A percentile compares a stretch with the other conserved stretches of the same genome.
Conservation (phyloP, 2,113 vertebrate species). For the Neolamprologus sp. region DNA sequence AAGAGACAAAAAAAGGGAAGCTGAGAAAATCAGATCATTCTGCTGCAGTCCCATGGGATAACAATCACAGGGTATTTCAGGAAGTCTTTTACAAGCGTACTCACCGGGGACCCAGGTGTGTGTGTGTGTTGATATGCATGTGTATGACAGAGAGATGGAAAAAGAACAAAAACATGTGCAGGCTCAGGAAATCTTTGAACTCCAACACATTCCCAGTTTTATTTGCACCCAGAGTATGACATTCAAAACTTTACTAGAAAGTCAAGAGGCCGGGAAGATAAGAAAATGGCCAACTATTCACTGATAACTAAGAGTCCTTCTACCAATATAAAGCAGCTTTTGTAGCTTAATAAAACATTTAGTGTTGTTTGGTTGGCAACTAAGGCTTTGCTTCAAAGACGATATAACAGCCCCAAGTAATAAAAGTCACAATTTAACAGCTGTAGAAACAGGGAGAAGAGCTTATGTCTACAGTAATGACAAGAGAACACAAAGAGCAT, state of each 20-base stretch:
- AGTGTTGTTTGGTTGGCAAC: background rate
- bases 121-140: background rate
- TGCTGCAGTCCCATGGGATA: slow-evolving; percentile 34
- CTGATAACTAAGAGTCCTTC: background rate
- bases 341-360: background rate
- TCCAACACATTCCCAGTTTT: background rate
- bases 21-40: slow-evolving; percentile 49
- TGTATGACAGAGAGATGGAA: background rate
- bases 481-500: background rate
- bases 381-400: background rate
- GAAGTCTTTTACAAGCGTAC: slow-evolving; percentile 43
- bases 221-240: background rate
- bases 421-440: background rate
- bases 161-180: background rate
- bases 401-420: background rate
- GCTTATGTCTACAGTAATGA: background rate
- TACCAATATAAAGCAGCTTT: background rate
- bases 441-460: background rate
- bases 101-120: slow-evolving; percentile 14
- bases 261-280: background rate
- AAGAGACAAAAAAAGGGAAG: background rate
- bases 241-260: slow-evolving; percentile 10
- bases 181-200: background rate
- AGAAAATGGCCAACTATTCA: background rate
- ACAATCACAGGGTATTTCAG: slow-evolving; percentile 35